These are phyloP conservation scores for Myopa tessellatipennis DNA, from an alignment of 2,888 invertebrate genomes.

Conservation along the genomic window DNA sequence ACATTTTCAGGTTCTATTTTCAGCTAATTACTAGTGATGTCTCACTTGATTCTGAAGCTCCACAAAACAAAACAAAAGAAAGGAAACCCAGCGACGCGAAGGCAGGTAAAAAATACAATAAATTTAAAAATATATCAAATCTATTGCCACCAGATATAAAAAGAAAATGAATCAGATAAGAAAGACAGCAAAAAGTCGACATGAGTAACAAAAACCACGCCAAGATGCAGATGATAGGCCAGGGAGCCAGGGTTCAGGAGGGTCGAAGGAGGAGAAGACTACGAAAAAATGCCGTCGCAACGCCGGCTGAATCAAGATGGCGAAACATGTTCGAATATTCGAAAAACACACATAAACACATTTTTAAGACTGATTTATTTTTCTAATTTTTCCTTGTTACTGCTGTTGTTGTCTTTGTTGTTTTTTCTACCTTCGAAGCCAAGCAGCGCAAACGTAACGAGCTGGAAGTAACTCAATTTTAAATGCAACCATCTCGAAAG, in stretches of 20 bases:
- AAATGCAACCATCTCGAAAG: conserved; percentile 11
- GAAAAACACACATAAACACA: neutral
- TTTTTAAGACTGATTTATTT: conserved; percentile 8
- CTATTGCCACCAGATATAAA: conserved; percentile 35
- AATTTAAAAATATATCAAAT: conserved; percentile 39
- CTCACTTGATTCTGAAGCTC: neutral
- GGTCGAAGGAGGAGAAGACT: neutral
- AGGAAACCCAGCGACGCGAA: conserved; percentile 1
- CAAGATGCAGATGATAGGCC: too few relatives aligned
- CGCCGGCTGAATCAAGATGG: conserved; percentile 27
- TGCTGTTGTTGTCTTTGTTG: conserved; percentile 8
- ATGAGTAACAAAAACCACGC: neutral
- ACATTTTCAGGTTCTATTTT: too few relatives aligned
- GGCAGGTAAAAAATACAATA: conserved; percentile 34
- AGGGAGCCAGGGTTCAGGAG: neutral
- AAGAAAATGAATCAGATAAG: neutral
- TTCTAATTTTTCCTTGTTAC: conserved; percentile 5
- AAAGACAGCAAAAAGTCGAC: conserved; percentile 6
- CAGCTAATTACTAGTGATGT: neutral
- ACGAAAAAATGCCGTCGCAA: neutral
- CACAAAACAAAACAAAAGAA: neutral
- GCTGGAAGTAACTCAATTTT: conserved; percentile 36
- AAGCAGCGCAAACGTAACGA: conserved; percentile 14
- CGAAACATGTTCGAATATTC: neutral
- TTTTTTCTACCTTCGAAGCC: neutral